Percentiles rank a stretch among this genome's conserved stretches.
Conservation (phyloP, 2,797 vertebrate genomes). For the Rhincodon typus region DNA sequence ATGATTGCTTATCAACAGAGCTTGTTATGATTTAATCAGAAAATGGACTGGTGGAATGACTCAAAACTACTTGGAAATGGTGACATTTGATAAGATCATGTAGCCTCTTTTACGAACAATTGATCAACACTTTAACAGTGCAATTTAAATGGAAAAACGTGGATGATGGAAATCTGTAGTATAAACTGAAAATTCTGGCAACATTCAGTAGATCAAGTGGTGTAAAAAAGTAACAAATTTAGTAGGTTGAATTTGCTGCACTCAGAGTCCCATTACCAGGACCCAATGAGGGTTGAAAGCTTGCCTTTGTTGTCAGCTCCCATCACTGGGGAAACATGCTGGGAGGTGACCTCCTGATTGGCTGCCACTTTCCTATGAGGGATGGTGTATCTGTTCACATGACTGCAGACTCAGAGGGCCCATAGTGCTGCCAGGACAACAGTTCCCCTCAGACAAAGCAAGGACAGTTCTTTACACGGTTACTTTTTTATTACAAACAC, state of each 20-base stretch:
- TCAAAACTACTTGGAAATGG: background rate
- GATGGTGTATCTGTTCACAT: background rate
- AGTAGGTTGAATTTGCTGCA: background rate
- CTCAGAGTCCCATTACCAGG: too few relatives aligned
- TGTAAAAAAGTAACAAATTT: background rate
- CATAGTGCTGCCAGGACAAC: background rate
- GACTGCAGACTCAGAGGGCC: background rate
- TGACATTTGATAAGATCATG: background rate
- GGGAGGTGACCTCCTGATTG: background rate
- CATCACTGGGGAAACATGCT: fast-evolving
- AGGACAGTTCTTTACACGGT: background rate
- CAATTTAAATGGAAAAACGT: too few relatives aligned
- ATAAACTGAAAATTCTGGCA: background rate
- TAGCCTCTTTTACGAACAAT: background rate
- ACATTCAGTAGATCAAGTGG: background rate
- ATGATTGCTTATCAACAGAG: background rate
- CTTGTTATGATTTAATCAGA: background rate
- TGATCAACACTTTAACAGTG: background rate
- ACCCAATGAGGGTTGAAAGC: too few relatives aligned
- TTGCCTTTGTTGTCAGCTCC: background rate
- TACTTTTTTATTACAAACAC: too few relatives aligned
- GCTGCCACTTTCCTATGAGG: background rate
- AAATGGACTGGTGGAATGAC: too few relatives aligned
- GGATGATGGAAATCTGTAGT: background rate
- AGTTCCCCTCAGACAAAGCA: background rate